Percentiles rank a stretch among this genome's conserved stretches.
These are phyloP conservation scores for Drosophila siamana DNA, from an alignment of 2,888 invertebrate species.

Conservation along the genomic window DNA sequence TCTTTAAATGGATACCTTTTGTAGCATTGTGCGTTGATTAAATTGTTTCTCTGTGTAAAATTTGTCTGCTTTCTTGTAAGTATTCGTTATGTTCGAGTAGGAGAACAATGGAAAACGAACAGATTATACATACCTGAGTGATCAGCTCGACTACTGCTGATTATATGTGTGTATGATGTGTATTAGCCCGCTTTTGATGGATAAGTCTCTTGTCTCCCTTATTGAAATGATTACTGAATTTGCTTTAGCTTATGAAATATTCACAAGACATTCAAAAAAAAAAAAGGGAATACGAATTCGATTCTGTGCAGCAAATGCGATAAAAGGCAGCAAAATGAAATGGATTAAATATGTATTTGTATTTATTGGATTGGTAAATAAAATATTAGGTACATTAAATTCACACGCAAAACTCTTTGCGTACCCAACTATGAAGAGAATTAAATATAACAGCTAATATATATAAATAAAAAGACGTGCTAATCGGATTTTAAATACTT, in stretches of 20 bases:
- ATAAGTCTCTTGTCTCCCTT: conserved; percentile 32
- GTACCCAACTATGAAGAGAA: background rate
- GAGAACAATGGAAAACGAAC: background rate
- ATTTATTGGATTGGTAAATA: background rate
- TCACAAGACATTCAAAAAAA: background rate
- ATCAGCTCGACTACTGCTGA: conserved; percentile 38
- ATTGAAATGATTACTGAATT: conserved; percentile 32
- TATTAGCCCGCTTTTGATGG: conserved; percentile 54
- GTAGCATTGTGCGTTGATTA: conserved; percentile 74
- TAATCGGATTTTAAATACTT: too few species aligned
- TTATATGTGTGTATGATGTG: conserved; percentile 10
- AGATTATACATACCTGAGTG: conserved; percentile 60
- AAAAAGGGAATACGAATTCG: background rate
- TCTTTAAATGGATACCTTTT: conserved; percentile 74
- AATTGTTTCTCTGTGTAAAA: conserved; percentile 60
- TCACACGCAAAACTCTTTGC: background rate
- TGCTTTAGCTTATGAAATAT: conserved; percentile 36
- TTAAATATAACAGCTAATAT: too few species aligned
- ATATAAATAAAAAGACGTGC: too few species aligned
- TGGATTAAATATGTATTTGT: background rate
- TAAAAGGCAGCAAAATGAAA: background rate
- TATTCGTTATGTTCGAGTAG: conserved; percentile 42
- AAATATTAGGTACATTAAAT: background rate
- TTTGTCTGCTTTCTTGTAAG: conserved; percentile 29
- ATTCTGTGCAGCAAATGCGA: background rate